Conservation (phyloP, 2,797 vertebrate species). For the Karalla daura region DNA sequence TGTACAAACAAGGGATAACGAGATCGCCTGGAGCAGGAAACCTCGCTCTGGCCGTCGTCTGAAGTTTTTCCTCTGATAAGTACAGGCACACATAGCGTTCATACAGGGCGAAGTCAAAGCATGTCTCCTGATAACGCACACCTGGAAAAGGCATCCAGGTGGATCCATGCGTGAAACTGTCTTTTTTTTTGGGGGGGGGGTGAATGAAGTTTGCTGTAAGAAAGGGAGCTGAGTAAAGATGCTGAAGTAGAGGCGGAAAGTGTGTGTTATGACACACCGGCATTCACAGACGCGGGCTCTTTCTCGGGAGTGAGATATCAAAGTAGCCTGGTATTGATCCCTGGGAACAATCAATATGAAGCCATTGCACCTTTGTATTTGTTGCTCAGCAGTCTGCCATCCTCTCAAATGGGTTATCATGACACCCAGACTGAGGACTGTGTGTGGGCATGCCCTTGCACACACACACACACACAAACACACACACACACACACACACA, state of each 20-base stretch:
- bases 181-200: slow-evolving; percentile 50
- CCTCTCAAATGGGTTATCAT: slow-evolving; percentile 58
- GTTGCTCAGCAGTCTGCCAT: slow-evolving; percentile 72
- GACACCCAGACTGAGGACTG: slow-evolving; percentile 48
- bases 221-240: slow-evolving; percentile 44
- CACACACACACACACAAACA: too few relatives aligned
- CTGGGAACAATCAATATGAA: slow-evolving; percentile 70
- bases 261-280: slow-evolving; percentile 56
- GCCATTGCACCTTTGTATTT: slow-evolving; percentile 77
- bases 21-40: slow-evolving; percentile 43
- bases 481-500: too few relatives aligned
- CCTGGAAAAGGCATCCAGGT: slow-evolving; percentile 50
- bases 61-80: slow-evolving; percentile 63
- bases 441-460: background rate
- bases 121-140: slow-evolving; percentile 53
- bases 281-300: slow-evolving; percentile 59
- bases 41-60: slow-evolving; percentile 36
- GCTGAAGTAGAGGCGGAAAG: slow-evolving; percentile 46
- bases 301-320: slow-evolving; percentile 79
- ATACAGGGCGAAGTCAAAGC: slow-evolving; percentile 59
- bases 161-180: slow-evolving; percentile 65
- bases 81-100: slow-evolving; percentile 35
- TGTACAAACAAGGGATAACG: slow-evolving; percentile 40
- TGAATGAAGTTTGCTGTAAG: slow-evolving; percentile 56
- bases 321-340: slow-evolving; percentile 78